These are phyloP conservation scores for Drepana arcuata DNA, from an alignment of 1,140 invertebrate species.

Conservation along the genomic window DNA sequence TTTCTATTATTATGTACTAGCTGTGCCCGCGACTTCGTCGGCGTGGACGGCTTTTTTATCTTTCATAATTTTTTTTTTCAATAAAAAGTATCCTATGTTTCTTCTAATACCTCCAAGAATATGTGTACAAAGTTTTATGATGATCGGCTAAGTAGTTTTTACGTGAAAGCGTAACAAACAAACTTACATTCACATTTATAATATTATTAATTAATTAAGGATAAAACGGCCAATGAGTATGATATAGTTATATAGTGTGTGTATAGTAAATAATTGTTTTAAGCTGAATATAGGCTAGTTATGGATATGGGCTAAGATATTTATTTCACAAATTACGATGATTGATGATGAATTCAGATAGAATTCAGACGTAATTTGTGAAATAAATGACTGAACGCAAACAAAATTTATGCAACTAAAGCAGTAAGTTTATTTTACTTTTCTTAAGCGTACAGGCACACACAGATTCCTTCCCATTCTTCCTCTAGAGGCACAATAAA, in stretches of 20 bases:
- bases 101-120: not conserved
- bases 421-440: too few relatives aligned
- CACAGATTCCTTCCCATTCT: not conserved
- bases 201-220: too few relatives aligned
- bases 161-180: not conserved
- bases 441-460: too few relatives aligned
- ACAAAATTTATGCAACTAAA: too few relatives aligned
- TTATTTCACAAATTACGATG: not conserved
- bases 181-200: too few relatives aligned
- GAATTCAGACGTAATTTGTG: not conserved
- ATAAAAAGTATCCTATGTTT: not conserved
- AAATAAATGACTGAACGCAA: not conserved
- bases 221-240: too few relatives aligned
- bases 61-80: not conserved
- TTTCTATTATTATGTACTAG: not conserved
- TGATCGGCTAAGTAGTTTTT: not conserved
- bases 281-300: too few relatives aligned
- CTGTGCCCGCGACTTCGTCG: not conserved
- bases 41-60: not conserved
- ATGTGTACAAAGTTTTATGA: not conserved
- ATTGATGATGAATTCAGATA: not conserved
- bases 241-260: too few relatives aligned
- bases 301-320: not conserved
- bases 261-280: too few relatives aligned
- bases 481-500: conserved; percentile 22